These are phyloP conservation scores for Sturnus vulgaris DNA, from an alignment of 2,113 vertebrate species.

Conservation along the genomic window DNA sequence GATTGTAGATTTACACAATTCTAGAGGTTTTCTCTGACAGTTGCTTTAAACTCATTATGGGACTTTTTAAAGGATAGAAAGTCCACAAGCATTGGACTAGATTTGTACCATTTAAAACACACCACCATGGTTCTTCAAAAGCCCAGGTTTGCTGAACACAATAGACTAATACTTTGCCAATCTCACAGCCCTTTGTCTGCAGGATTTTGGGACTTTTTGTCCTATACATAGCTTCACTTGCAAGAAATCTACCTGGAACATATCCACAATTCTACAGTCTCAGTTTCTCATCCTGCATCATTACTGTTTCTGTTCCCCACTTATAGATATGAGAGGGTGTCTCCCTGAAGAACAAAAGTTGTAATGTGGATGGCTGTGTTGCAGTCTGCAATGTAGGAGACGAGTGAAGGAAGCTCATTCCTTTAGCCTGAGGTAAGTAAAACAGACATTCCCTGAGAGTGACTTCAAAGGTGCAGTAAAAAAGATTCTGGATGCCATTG, in stretches of 20 bases:
- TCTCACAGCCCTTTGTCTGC: background rate
- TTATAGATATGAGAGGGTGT: background rate
- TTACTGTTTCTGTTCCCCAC: background rate
- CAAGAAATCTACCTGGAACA: background rate
- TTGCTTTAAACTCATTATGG: background rate
- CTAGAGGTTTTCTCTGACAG: background rate
- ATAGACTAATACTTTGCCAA: background rate
- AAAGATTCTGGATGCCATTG: background rate
- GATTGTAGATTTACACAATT: background rate
- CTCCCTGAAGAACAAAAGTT: background rate
- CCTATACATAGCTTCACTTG: background rate
- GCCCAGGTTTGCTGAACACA: background rate
- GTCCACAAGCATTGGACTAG: background rate
- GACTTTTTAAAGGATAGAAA: background rate
- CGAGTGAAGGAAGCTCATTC: background rate
- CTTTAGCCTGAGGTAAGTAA: background rate
- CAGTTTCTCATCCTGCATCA: background rate
- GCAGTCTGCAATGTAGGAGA: fast-evolving
- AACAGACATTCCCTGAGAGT: background rate
- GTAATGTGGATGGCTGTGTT: background rate
- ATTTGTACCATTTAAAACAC: background rate
- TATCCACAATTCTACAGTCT: background rate
- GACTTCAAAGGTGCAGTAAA: background rate
- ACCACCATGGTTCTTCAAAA: background rate
- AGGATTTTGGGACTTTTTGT: background rate